These are phyloP conservation scores for Acanthurus leucopareius DNA, from an alignment of 2,797 vertebrate genomes.

Conservation along the genomic window DNA sequence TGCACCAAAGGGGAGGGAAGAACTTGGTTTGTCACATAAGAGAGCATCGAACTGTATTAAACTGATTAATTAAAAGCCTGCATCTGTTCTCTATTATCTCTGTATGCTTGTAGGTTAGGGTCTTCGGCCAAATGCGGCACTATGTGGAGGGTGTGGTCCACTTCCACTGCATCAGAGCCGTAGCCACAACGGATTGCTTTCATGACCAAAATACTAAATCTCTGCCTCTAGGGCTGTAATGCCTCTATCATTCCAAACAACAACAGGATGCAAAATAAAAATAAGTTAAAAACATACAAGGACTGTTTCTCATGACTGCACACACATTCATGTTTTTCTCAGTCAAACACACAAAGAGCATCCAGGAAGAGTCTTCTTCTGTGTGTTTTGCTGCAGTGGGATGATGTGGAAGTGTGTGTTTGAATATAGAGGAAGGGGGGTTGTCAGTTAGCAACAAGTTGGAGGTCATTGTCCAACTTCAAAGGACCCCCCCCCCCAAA, in stretches of 20 bases:
- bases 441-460: slow-evolving; percentile 73
- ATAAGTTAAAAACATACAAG: background rate
- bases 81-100: slow-evolving; percentile 79
- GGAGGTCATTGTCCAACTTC: slow-evolving; percentile 83
- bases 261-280: slow-evolving; percentile 36
- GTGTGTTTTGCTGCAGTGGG: slow-evolving; percentile 19
- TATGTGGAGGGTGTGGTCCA: slow-evolving; percentile 69
- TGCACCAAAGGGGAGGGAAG: background rate
- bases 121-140: slow-evolving; percentile 73
- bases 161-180: slow-evolving; percentile 75
- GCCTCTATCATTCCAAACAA: slow-evolving; percentile 19
- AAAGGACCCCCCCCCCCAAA: slow-evolving; percentile 60
- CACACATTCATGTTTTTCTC: background rate
- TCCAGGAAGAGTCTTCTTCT: slow-evolving; percentile 37
- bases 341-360: slow-evolving; percentile 1
- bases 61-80: slow-evolving; percentile 74
- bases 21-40: slow-evolving; percentile 51
- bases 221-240: slow-evolving; percentile 29
- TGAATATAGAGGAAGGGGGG: slow-evolving; percentile 23
- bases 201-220: slow-evolving; percentile 57
- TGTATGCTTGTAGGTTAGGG: slow-evolving; percentile 65
- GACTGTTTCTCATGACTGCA: background rate
- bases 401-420: slow-evolving; percentile 29
- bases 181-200: slow-evolving; percentile 68
- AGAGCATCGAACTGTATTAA: slow-evolving; percentile 64